Evolutionary conservation across 1,140 invertebrate species (phyloP).

Genomic region (Heliconius eleuchia): DNA sequence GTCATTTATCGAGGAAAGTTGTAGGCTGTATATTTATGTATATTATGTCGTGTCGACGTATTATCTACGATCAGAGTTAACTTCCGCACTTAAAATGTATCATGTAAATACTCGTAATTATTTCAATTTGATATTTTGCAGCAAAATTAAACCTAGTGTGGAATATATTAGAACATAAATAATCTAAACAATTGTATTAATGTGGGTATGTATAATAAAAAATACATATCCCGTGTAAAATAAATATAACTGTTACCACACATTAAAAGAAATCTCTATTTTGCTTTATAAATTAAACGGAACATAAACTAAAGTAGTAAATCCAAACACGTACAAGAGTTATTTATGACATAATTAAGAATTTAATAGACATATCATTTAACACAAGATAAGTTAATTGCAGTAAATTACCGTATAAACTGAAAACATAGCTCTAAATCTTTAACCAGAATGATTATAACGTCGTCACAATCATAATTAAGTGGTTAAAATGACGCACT

Average conservation of each 20-base stretch:
- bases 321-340: slow-evolving; percentile 5
- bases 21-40: no score
- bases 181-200: no score
- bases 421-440: slow-evolving; percentile 4
- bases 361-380: slow-evolving; percentile 7
- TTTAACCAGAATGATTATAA: background rate
- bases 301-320: background rate
- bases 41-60: no score
- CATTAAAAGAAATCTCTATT: background rate
- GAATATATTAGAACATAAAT: no score
- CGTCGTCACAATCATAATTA: background rate
- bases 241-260: background rate
- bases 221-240: background rate
- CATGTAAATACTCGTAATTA: no score
- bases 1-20: no score
- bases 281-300: background rate
- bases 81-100: no score
- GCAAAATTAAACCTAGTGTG: no score
- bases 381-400: background rate
- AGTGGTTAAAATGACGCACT: background rate
- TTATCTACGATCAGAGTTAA: no score
- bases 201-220: no score
- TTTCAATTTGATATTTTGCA: no score
- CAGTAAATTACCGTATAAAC: slow-evolving; percentile 4
- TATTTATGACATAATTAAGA: slow-evolving; percentile 3